phyloP scores from a whole-genome alignment of 1,140 invertebrate genomes.

The Drosophila biarmipes region DNA sequence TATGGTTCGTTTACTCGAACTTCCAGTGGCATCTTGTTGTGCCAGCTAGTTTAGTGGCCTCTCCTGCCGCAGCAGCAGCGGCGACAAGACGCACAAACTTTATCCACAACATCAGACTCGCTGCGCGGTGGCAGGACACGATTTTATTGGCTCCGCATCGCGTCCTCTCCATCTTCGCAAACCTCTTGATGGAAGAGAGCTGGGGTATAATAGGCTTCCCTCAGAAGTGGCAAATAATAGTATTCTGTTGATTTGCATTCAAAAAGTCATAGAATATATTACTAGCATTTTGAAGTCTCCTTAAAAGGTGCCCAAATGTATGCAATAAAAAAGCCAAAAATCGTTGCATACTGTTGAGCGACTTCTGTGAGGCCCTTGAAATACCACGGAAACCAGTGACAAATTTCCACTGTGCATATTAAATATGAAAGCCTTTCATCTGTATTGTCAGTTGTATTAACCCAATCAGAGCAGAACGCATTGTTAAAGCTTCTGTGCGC shows the following conservation, averaged over 20 bases:
- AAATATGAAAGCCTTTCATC: not conserved
- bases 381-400: no score
- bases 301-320: no score
- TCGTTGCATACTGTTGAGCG: no score
- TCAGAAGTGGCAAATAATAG: not conserved
- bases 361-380: no score
- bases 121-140: slow-evolving; percentile 37
- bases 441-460: not conserved
- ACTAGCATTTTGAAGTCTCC: no score
- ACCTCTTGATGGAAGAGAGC: not conserved
- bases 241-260: not conserved
- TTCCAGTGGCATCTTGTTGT: slow-evolving; percentile 50
- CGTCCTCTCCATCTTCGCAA: slow-evolving; percentile 12
- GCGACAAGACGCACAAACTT: slow-evolving; percentile 49
- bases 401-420: no score
- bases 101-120: slow-evolving; percentile 35
- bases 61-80: slow-evolving; percentile 14
- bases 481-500: not conserved
- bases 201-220: not conserved
- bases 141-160: slow-evolving; percentile 55
- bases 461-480: not conserved
- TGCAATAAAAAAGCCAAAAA: no score
- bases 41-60: slow-evolving; percentile 42
- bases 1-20: slow-evolving; percentile 67
- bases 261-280: no score